Evolutionary conservation across 53 echinoderm and acorn worm genomes (phyloP).

Genomic region (Antedon mediterranea): DNA sequence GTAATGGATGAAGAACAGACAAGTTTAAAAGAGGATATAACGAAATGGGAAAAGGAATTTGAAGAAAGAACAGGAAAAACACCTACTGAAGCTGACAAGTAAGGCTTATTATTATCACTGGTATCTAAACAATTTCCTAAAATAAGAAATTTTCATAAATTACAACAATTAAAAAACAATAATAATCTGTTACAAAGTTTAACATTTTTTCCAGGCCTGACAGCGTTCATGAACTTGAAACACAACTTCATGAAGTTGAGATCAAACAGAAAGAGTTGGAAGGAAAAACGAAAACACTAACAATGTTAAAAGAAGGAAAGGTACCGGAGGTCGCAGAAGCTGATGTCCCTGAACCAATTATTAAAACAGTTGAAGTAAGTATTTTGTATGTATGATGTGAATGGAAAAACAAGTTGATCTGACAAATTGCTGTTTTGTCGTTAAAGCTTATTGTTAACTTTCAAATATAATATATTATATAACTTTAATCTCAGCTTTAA

Average conservation of each 20-base stretch:
- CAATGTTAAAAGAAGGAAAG: slow-evolving; percentile 72
- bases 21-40: slow-evolving; percentile 62
- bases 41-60: slow-evolving; percentile 66
- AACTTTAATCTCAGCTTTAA: too few species aligned
- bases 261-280: slow-evolving; percentile 45
- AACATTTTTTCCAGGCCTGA: slow-evolving; percentile 32
- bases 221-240: slow-evolving; percentile 53
- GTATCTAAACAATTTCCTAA: too few species aligned
- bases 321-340: slow-evolving; percentile 47
- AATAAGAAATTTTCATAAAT: too few species aligned
- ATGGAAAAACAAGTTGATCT: too few species aligned
- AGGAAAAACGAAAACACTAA: slow-evolving; percentile 36
- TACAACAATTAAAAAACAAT: too few species aligned
- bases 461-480: too few species aligned
- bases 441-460: too few species aligned
- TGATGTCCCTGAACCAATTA: slow-evolving; percentile 54
- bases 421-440: too few species aligned
- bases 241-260: slow-evolving; percentile 62
- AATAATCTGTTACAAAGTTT: too few species aligned
- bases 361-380: slow-evolving; percentile 90
- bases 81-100: slow-evolving; percentile 65
- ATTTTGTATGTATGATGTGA: too few species aligned
- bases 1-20: slow-evolving; percentile 56
- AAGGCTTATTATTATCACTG: too few species aligned
- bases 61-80: slow-evolving; percentile 61